Percentiles rank a stretch among this genome's conserved stretches.
Evolutionary conservation across 2,113 vertebrate genomes (phyloP).

Genomic region (Alethe diademata): DNA sequence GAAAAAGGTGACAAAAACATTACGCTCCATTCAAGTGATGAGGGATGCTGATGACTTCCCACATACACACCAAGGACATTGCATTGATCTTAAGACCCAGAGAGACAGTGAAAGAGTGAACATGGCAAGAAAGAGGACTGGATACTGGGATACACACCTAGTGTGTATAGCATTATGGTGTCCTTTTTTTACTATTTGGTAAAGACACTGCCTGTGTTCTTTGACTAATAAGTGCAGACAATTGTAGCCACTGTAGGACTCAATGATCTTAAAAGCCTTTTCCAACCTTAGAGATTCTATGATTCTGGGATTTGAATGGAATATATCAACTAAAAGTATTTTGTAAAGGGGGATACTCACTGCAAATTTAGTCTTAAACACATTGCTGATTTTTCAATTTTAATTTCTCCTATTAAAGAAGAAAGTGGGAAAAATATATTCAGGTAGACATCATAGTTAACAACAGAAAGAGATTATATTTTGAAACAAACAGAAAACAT

Average conservation of each 20-base stretch:
- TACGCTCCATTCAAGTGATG: background rate
- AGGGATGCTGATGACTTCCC: background rate
- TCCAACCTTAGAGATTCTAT: background rate
- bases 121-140: too few species aligned
- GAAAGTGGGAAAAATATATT: background rate
- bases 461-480: background rate
- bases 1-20: background rate
- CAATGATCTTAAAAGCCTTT: background rate
- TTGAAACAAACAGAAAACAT: background rate
- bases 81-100: background rate
- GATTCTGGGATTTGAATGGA: background rate
- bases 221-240: background rate
- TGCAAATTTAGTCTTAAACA: background rate
- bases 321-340: background rate
- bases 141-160: background rate
- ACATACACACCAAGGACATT: background rate
- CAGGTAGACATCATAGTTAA: background rate
- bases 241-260: background rate
- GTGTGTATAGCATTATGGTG: rapidly evolving
- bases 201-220: background rate
- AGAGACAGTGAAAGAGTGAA: background rate
- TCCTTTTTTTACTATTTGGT: background rate
- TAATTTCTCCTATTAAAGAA: background rate
- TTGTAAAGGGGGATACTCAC: background rate
- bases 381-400: background rate